Conservation (phyloP, 2,113 vertebrate species). For the Xerus inauris region DNA sequence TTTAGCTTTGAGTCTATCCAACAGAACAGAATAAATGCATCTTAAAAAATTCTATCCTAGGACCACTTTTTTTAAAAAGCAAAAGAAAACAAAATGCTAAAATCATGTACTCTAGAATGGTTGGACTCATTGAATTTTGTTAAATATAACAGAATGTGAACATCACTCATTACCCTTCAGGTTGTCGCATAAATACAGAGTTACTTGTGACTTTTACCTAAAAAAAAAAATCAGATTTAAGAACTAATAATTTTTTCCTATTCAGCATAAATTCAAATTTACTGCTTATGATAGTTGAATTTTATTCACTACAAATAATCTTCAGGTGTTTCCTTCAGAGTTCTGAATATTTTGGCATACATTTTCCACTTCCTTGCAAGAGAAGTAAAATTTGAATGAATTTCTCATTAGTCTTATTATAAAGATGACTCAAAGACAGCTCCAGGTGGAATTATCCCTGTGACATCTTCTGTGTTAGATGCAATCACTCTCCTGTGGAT, state of each 20-base stretch:
- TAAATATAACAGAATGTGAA: conserved; percentile 52
- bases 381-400: conserved; percentile 67
- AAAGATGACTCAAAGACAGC: conserved; percentile 61
- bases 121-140: conserved; percentile 31
- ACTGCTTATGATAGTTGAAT: conserved; percentile 42
- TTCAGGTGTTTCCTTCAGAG: conserved; percentile 63
- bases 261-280: conserved; percentile 64
- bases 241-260: conserved; percentile 58
- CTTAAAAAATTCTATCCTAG: conserved; percentile 58
- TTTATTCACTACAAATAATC: conserved; percentile 62
- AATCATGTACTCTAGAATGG: conserved; percentile 13
- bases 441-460: conserved; percentile 51
- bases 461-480: conserved; percentile 61
- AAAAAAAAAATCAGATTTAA: conserved; percentile 65
- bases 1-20: conserved; percentile 34
- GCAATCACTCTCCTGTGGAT: conserved; percentile 43
- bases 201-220: conserved; percentile 61
- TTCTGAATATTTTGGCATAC: conserved; percentile 65
- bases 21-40: conserved; percentile 38
- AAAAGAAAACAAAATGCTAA: conserved; percentile 51
- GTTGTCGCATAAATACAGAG: conserved; percentile 9
- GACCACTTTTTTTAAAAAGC: conserved; percentile 36
- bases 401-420: conserved; percentile 62
- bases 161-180: background rate
- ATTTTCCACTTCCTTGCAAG: conserved; percentile 62